phyloP scores from a whole-genome alignment of 2,888 invertebrate species.

The Philopedon plagiatum region DNA sequence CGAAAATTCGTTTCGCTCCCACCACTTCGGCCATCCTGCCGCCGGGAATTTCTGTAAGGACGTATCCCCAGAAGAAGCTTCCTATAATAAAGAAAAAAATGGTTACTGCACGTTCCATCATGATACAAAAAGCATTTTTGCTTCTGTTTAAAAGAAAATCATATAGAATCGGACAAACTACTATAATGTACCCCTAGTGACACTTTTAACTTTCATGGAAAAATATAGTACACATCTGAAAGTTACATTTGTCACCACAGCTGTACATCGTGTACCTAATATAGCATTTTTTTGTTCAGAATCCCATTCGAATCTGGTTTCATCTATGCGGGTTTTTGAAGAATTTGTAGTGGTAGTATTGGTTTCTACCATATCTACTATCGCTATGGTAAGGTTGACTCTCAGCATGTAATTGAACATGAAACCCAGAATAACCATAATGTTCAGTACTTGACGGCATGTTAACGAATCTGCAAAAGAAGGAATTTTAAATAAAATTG shows the following conservation, averaged over 20 bases:
- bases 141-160: no score
- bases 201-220: no score
- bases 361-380: conserved; percentile 83
- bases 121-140: no score
- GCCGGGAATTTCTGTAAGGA: conserved; percentile 90
- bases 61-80: conserved; percentile 94
- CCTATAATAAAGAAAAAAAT: conserved; percentile 70
- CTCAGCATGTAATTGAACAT: conserved; percentile 92
- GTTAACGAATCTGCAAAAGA: conserved; percentile 65
- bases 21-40: conserved; percentile 87
- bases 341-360: conserved; percentile 60
- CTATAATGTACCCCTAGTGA: no score
- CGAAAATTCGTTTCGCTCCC: conserved; percentile 88
- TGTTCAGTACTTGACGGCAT: conserved; percentile 86
- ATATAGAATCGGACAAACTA: no score
- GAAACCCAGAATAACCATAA: conserved; percentile 89
- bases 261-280: conserved; percentile 73
- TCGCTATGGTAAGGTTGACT: conserved; percentile 89
- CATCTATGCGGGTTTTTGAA: conserved; percentile 49
- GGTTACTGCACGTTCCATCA: no score
- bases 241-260: no score
- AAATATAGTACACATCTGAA: no score
- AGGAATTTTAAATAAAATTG: no score
- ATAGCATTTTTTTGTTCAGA: conserved; percentile 85
- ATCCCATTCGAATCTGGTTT: conserved; percentile 79